A percentile compares a stretch with the other conserved stretches of the same genome.
These are phyloP conservation scores for Eristalis arbustorum DNA, from an alignment of 2,888 invertebrate genomes.

Conservation along the genomic window DNA sequence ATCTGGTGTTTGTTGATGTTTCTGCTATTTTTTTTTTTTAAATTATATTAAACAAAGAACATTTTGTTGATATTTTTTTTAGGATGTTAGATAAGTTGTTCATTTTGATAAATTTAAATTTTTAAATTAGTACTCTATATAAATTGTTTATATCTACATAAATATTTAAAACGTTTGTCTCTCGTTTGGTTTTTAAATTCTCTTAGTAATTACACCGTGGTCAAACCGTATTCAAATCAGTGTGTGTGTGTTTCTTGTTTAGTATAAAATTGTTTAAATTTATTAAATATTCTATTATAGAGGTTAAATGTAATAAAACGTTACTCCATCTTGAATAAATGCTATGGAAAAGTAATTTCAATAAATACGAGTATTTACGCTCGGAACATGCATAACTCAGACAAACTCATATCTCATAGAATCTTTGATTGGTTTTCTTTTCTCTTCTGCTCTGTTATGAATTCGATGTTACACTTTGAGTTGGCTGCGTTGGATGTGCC, in stretches of 20 bases:
- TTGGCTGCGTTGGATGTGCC: slow-evolving; percentile 2
- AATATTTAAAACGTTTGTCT: slow-evolving; percentile 21
- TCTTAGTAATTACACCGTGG: slow-evolving; percentile 37
- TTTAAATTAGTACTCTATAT: slow-evolving; percentile 3
- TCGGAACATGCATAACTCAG: neutral
- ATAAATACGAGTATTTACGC: neutral
- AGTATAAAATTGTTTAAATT: slow-evolving; percentile 62
- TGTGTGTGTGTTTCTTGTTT: slow-evolving; percentile 24
- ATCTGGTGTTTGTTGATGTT: slow-evolving; percentile 21
- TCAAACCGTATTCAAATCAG: slow-evolving; percentile 37
- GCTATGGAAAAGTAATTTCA: slow-evolving; percentile 24
- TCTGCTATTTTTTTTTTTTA: neutral
- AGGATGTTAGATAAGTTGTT: neutral
- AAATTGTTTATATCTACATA: slow-evolving; percentile 51
- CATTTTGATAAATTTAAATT: neutral
- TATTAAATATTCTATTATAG: slow-evolving; percentile 38
- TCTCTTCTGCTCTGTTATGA: neutral
- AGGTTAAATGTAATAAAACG: slow-evolving; percentile 42
- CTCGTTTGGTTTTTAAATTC: slow-evolving; percentile 16
- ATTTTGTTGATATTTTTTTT: too few relatives aligned
- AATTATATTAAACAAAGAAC: slow-evolving; percentile 16
- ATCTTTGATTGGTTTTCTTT: neutral
- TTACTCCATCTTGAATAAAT: slow-evolving; percentile 18
- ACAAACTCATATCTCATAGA: neutral
- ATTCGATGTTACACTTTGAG: slow-evolving; percentile 53